Conservation (phyloP, 2,888 invertebrate genomes). For the Tenthredo scrophulariae region DNA sequence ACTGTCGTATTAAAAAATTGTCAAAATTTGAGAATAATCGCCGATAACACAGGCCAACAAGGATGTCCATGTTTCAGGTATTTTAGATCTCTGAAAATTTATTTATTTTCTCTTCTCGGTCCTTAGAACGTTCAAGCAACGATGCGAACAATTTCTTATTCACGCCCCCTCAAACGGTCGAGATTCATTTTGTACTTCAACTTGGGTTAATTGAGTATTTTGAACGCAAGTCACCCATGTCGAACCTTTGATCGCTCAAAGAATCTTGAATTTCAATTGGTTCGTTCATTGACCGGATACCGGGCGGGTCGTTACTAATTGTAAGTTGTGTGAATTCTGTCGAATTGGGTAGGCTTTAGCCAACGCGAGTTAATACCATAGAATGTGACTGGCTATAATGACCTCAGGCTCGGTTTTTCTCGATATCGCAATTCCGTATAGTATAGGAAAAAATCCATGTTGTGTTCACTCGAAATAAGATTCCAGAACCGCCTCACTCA, state of each 20-base stretch:
- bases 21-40: not conserved
- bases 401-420: not conserved
- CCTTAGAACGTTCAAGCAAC: not conserved
- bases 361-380: not conserved
- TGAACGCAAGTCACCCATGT: not conserved
- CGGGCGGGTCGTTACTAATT: conserved; percentile 6
- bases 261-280: conserved; percentile 37
- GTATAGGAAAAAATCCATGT: not conserved
- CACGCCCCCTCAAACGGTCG: not conserved
- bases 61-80: not conserved
- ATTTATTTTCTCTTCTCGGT: no score
- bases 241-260: conserved; percentile 14
- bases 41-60: not conserved
- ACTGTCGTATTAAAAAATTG: not conserved
- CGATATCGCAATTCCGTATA: not conserved
- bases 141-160: conserved; percentile 20
- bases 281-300: conserved; percentile 18
- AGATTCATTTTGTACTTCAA: not conserved
- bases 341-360: conserved; percentile 25
- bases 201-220: conserved; percentile 18
- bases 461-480: not conserved
- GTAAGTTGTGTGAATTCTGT: conserved; percentile 16
- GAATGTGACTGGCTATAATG: not conserved
- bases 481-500: not conserved
- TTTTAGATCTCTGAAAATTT: not conserved